Conservation (phyloP, 2,797 vertebrate species). For the Gephyroberyx darwinii region DNA sequence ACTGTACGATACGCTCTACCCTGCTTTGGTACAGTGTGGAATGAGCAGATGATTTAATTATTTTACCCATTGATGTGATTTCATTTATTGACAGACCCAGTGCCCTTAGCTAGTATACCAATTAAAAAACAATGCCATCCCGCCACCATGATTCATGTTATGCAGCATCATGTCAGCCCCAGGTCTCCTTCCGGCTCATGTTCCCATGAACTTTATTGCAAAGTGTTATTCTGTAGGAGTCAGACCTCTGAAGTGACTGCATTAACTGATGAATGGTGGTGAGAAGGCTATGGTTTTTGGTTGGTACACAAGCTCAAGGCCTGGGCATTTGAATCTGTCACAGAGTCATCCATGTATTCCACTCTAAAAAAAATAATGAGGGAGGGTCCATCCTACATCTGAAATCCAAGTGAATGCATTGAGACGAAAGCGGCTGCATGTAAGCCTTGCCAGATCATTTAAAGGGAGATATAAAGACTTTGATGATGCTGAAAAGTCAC, state of each 20-base stretch:
- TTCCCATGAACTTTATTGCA: constrained; percentile 57
- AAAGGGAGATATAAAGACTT: constrained; percentile 21
- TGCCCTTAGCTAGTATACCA: constrained; percentile 45
- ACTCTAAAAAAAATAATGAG: constrained; percentile 36
- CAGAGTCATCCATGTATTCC: constrained; percentile 32
- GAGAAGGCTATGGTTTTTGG: constrained; percentile 62
- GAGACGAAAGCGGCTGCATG: constrained; percentile 43
- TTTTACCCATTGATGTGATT: constrained; percentile 77
- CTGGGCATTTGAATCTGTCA: constrained; percentile 41
- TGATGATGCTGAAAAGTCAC: constrained; percentile 12
- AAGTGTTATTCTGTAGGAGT: constrained; percentile 47
- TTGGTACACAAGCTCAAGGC: constrained; percentile 53
- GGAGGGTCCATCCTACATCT: constrained; percentile 27
- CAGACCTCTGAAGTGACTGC: constrained; percentile 50
- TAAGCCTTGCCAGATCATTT: constrained; percentile 20
- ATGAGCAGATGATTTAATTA: constrained; percentile 76
- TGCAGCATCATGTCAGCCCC: constrained; percentile 57
- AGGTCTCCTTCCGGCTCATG: constrained; percentile 68
- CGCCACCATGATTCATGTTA: constrained; percentile 74
- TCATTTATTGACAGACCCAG: constrained; percentile 77
- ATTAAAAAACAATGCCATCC: constrained; percentile 77
- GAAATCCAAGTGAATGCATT: constrained; percentile 14
- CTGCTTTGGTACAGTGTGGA: constrained; percentile 55
- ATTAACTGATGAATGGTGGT: constrained; percentile 47
- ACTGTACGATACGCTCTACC: constrained; percentile 39